Conservation (phyloP, 2,888 invertebrate species). For the Eilema sororculum region DNA sequence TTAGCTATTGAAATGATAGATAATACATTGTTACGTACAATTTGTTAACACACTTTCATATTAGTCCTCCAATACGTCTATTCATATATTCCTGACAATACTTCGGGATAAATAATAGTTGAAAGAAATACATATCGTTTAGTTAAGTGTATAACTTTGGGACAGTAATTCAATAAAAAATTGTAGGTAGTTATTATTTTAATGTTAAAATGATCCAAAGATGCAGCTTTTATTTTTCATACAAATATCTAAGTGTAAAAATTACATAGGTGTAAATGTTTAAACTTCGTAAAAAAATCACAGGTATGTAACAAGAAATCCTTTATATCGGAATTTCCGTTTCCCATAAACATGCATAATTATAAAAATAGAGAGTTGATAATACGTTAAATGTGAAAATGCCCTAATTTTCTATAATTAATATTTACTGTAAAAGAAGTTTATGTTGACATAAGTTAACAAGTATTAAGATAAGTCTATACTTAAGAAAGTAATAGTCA, state of each 20-base stretch:
- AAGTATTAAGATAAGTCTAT: slow-evolving; percentile 65
- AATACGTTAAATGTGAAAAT: neutral
- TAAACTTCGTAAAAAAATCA: slow-evolving; percentile 24
- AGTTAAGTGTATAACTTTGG: slow-evolving; percentile 74
- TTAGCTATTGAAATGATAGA: slow-evolving; percentile 54
- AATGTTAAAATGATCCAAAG: slow-evolving; percentile 75
- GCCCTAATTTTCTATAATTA: neutral
- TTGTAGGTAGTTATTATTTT: slow-evolving; percentile 66
- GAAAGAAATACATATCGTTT: slow-evolving; percentile 82
- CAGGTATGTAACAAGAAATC: neutral
- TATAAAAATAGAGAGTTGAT: too few relatives aligned
- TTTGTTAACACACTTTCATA: slow-evolving; percentile 35
- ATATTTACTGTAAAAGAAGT: slow-evolving; percentile 17
- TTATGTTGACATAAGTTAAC: slow-evolving; percentile 42
- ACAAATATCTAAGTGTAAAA: slow-evolving; percentile 68
- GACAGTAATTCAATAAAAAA: slow-evolving; percentile 79
- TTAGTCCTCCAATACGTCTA: slow-evolving; percentile 36
- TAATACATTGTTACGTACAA: slow-evolving; percentile 39
- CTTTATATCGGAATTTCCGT: neutral
- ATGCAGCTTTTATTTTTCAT: slow-evolving; percentile 84
- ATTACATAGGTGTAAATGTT: slow-evolving; percentile 50
- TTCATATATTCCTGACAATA: slow-evolving; percentile 56
- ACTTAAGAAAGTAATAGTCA: slow-evolving; percentile 59
- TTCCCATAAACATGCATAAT: neutral
- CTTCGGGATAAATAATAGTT: slow-evolving; percentile 62